These are phyloP conservation scores for Andrena haemorrhoa DNA, from an alignment of 2,888 invertebrate species.

Conservation along the genomic window DNA sequence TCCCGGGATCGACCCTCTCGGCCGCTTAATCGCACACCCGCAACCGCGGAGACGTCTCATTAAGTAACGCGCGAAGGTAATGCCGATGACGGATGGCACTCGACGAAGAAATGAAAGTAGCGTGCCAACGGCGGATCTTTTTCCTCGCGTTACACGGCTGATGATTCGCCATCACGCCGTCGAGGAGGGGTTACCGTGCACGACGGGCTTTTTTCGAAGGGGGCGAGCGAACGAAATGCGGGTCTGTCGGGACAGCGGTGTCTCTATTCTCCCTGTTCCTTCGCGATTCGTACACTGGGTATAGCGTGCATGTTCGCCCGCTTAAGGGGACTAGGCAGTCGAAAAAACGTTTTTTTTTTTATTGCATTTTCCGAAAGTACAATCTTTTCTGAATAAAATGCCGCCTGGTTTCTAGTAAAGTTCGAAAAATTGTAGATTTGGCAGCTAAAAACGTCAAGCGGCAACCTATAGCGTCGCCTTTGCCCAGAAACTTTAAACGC, in stretches of 20 bases:
- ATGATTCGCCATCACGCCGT: conserved; percentile 46
- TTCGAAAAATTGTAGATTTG: too few relatives aligned
- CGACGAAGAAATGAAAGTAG: conserved; percentile 58
- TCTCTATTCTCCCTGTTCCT: neutral
- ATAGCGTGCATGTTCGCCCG: neutral
- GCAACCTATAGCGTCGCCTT: too few relatives aligned
- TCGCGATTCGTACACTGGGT: neutral
- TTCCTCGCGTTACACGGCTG: conserved; percentile 51
- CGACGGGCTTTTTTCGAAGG: neutral
- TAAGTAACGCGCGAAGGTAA: conserved; percentile 64
- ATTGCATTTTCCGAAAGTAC: too few relatives aligned
- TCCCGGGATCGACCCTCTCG: conserved; percentile 37
- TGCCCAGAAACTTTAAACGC: too few relatives aligned
- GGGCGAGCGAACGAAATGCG: conserved; percentile 8
- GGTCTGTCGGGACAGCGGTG: conserved; percentile 23
- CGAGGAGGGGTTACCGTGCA: conserved; percentile 2
- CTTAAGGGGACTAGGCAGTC: too few relatives aligned
- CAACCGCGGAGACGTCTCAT: conserved; percentile 70
- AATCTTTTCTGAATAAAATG: too few relatives aligned
- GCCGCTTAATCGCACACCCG: conserved; percentile 65
- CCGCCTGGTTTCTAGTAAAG: too few relatives aligned
- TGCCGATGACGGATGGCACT: conserved; percentile 61
- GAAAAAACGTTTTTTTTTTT: too few relatives aligned
- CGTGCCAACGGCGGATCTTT: conserved; percentile 48
- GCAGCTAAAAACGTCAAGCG: too few relatives aligned